Evolutionary conservation across 2,113 vertebrate genomes (phyloP).

Genomic region (Cettia cetti): DNA sequence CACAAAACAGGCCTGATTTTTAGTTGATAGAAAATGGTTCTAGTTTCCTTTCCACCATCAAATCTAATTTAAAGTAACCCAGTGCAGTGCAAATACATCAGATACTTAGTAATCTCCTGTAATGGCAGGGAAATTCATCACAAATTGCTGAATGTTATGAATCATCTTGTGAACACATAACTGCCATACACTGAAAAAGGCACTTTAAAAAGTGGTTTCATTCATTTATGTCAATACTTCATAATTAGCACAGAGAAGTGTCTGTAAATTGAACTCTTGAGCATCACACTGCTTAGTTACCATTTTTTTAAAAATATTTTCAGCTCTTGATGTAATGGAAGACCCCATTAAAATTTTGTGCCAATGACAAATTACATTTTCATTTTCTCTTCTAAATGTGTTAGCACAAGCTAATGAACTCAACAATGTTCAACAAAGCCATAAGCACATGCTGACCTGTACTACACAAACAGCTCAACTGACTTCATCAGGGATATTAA

Average conservation of each 20-base stretch:
- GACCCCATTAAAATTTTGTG: not conserved
- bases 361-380: constrained; percentile 24
- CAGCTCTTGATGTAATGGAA: constrained; percentile 38
- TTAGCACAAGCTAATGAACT: constrained; percentile 3
- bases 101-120: constrained; percentile 26
- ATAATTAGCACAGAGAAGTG: constrained; percentile 50
- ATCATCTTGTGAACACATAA: constrained; percentile 43
- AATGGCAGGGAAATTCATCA: constrained; percentile 37
- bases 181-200: constrained; percentile 33
- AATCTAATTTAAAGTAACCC: constrained; percentile 38
- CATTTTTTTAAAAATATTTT: constrained; percentile 4
- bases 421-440: not conserved
- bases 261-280: constrained; percentile 62
- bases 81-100: constrained; percentile 11
- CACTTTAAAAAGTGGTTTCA: constrained; percentile 43
- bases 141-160: constrained; percentile 44
- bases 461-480: not conserved
- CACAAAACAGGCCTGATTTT: constrained; percentile 9
- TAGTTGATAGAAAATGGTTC: not conserved
- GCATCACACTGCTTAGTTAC: constrained; percentile 27
- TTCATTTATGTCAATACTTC: constrained; percentile 67
- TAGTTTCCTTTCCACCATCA: not conserved
- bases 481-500: not conserved
- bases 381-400: not conserved
- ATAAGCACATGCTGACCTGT: not conserved